Evolutionary conservation across 2,888 invertebrate species (phyloP).

Genomic region (Philaethria dido): DNA sequence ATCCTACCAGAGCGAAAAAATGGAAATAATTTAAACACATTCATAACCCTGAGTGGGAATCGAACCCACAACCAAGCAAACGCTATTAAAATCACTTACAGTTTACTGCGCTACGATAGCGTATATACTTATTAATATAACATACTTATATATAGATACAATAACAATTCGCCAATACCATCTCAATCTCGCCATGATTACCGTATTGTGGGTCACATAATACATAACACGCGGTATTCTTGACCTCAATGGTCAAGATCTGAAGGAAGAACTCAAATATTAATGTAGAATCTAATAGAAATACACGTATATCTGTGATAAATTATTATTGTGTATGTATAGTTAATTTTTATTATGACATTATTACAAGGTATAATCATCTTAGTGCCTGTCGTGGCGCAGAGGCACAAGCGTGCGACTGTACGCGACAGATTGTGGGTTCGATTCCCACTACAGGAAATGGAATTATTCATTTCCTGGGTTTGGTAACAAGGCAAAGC

Average conservation of each 20-base stretch:
- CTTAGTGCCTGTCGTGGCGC: not conserved
- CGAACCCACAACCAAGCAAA: too few relatives aligned
- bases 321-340: not conserved
- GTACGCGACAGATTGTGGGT: not conserved
- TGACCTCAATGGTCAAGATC: slow-evolving; percentile 26
- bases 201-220: slow-evolving; percentile 18
- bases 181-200: slow-evolving; percentile 12
- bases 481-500: too few relatives aligned
- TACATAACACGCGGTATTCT: slow-evolving; percentile 13
- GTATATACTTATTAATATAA: too few relatives aligned
- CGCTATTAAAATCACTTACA: too few relatives aligned
- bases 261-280: slow-evolving; percentile 16
- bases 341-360: not conserved
- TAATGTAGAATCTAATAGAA: slow-evolving; percentile 2
- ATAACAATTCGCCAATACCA: slow-evolving; percentile 21
- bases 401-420: not conserved
- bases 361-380: not conserved
- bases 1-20: not conserved
- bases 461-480: too few relatives aligned
- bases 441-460: not conserved
- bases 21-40: not conserved
- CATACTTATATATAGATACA: not conserved
- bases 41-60: not conserved
- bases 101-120: too few relatives aligned
- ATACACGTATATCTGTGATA: not conserved